Base-by-base conservation (phyloP, 2,113 vertebrate genomes). In the Barbus barbus region DNA sequence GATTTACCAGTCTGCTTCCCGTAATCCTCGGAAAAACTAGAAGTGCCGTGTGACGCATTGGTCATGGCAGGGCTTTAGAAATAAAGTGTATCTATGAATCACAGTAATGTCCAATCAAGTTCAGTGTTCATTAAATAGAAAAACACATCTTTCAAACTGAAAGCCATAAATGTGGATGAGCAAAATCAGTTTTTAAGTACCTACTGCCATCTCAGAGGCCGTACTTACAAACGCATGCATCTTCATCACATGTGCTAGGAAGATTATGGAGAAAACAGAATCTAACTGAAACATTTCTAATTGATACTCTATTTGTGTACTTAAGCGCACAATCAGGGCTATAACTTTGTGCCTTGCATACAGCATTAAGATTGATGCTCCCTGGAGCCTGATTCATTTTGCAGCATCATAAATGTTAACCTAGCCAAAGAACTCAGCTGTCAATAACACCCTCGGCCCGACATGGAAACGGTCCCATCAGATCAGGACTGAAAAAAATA, bases 111-210 rank as follows among this genome's bases (percentile, higher is more conserved):
- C 61, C 65, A 48, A 86, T 48, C 58, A 60, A 31, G 26, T 63
- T 79, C 79, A 86, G 84, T 44, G 73, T 75, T 79, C 36, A 86
- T 87, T 83, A 87, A 84, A 87, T 20, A 82, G 61, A 86, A 63
- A 85, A 83, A 86, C 74, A 86, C 75, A 82, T 61, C 18, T 48
- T 74, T 85, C 67, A 63, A 13, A 80, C 18, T 38, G 67, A 44
- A 44, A 46, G 22, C 67, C 33, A 63, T 51, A 51, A 61, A 81
- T 46, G 56, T 58, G 67, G 4, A 72, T n/a, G 26, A 60, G 69
- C 41, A 33, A 61, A 85, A 80, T 83, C 58, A 38, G 60, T 38
- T 67, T 77, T 36, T 58, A 24, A 74, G 69, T 58, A 46, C 38
- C 71, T 61, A 24, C 58, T 4, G 58, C 41, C 82, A 67, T 63